Base-by-base conservation (phyloP, 1,140 invertebrate species). In the Rhyzopertha dominica region DNA sequence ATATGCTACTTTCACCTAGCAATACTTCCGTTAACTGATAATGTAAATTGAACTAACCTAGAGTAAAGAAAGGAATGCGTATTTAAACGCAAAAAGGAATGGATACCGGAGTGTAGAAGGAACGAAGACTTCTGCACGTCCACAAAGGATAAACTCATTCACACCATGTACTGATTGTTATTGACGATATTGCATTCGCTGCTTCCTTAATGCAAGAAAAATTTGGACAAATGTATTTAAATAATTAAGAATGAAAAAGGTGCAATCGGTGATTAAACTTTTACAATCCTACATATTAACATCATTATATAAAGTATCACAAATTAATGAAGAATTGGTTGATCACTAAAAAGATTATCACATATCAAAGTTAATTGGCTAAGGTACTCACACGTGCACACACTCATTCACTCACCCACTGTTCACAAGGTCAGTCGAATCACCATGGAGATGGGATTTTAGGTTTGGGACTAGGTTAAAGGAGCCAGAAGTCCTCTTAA, bases 401-500 rank as follows among this genome's bases (percentile, higher is more conserved):
- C 51, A 56, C 51, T 31, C 54, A 57, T 42, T 55, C 53, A 43
- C 39, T 31, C 40, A 34, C 43, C 42, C 46, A 45, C 36, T 31
- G 43, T 44, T 38, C n/a, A n/a, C n/a, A 14, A 23, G 35, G 43
- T 28, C 28, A 31, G 37, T 49, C 39, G 28, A 43, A 49, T 43
- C 41, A 29, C 34, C 41, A 32, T 36, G 19, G 31, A 44, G 25
- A 31, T 46, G 40, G 34, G 38, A 47, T 43, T 23, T 49, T 28
- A 34, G 46, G 52, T 44, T 43, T 40, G 47, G 56, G 56, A 58
- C 50, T 46, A 54, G 53, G 50, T 55, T 37, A 48, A n/a, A 58
- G 55, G 55, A 60, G 51, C 55, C 58, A 60, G 58, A 60, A 60
- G 58, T 55, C 58, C 55, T 60, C 58, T 50, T 52, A 12, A 54